Percentiles rank a stretch among this genome's conserved stretches.
These are phyloP conservation scores for Drosophila ohnishii DNA, from an alignment of 1,140 invertebrate species.

Conservation along the genomic window DNA sequence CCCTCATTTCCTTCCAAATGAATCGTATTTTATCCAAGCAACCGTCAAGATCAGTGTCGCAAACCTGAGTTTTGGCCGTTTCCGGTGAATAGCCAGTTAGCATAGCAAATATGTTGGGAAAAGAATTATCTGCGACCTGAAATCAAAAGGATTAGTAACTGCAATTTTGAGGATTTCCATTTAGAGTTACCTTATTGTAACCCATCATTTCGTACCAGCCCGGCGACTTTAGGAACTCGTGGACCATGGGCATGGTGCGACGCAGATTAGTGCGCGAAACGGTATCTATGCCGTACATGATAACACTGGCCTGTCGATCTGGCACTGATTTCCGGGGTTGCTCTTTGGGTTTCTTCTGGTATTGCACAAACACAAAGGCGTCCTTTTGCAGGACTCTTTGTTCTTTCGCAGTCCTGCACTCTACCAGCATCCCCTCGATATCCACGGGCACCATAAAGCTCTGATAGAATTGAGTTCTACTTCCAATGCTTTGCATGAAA, in stretches of 20 bases:
- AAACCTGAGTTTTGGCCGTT: constrained; percentile 83
- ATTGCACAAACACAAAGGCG: constrained; percentile 50
- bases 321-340: neutral
- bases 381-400: constrained; percentile 39
- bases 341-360: neutral
- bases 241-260: constrained; percentile 59
- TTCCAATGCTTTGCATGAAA: constrained; percentile 1
- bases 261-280: constrained; percentile 82
- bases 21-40: constrained; percentile 87
- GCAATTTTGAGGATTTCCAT: neutral
- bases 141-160: constrained; percentile 12
- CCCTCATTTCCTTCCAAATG: constrained; percentile 90
- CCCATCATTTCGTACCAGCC: constrained; percentile 66
- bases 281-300: constrained; percentile 65
- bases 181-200: constrained; percentile 65
- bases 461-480: constrained; percentile 27
- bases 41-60: constrained; percentile 83
- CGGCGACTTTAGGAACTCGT: constrained; percentile 37
- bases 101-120: constrained; percentile 91
- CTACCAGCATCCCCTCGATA: constrained; percentile 49
- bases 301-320: constrained; percentile 49
- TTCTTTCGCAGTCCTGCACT: constrained; percentile 21
- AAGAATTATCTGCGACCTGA: constrained; percentile 89
- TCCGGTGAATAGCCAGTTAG: constrained; percentile 86
- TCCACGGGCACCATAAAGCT: constrained; percentile 43